Conservation (phyloP, 2,113 vertebrate species). For the Elgaria multicarinata region DNA sequence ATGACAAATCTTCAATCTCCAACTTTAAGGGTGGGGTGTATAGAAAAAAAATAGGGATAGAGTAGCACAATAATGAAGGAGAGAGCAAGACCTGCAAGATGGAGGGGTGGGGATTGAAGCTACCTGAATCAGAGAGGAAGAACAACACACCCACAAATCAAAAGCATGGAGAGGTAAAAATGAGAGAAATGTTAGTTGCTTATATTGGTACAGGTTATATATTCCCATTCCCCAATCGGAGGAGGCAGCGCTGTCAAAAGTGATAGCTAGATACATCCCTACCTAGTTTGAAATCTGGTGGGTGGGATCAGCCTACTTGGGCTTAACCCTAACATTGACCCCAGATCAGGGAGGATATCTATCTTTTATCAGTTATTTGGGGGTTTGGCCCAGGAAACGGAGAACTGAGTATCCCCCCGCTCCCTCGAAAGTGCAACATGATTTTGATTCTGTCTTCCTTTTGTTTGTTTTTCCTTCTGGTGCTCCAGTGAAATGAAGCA, state of each 20-base stretch:
- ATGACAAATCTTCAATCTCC: not conserved
- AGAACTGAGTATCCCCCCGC: not conserved
- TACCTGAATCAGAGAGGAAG: too few relatives aligned
- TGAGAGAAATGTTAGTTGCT: not conserved
- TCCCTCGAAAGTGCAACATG: not conserved
- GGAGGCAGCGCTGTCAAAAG: not conserved
- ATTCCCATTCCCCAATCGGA: not conserved
- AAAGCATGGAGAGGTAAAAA: not conserved
- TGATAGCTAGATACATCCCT: not conserved
- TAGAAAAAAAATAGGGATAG: not conserved
- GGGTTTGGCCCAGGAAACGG: not conserved
- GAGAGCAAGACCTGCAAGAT: not conserved
- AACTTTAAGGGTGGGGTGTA: not conserved
- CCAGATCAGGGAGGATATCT: not conserved
- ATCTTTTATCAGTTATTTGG: not conserved
- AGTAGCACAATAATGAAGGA: too few relatives aligned
- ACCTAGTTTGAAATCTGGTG: not conserved
- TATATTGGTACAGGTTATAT: not conserved
- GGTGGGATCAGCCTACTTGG: not conserved
- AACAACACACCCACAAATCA: not conserved
- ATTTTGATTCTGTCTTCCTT: constrained; percentile 1
- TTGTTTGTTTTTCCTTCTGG: not conserved
- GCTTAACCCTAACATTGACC: not conserved
- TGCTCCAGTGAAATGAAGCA: constrained; percentile 92
- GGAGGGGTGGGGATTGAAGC: not conserved